Evolutionary conservation across 2,113 vertebrate genomes (phyloP), one percentile per base, ranked within the genome.

Genomic region (Corydoras maculifer): DNA sequence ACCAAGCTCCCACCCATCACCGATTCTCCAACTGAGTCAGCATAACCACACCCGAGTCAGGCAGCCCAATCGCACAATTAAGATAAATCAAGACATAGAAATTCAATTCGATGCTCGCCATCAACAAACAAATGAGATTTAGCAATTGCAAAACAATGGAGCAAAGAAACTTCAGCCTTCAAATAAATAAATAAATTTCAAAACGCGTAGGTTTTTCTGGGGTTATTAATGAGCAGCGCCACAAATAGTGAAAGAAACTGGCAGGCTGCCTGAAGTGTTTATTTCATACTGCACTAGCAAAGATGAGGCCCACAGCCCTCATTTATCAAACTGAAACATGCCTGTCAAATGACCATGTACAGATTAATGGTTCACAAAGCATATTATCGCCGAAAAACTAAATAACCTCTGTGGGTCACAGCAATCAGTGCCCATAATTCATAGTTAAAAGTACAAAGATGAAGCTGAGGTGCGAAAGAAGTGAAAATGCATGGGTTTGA

Each of bases 81-180:
- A 73, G 62, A 63, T 49, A 32, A 70, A 66, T 51, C 43, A 9
- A 58, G 50, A 68, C 8, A 53, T 3, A 43, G 55, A 32, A 25
- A 71, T 31, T 8, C n/a, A 49, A 66, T 68, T 13, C 49, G 14
- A 9, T 18, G 9, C 57, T 60, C 7, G 0, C 10, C 49, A 66
- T 43, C 63, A 58, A 75, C 15, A 53, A 18, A 30, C 57, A 65
- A 75, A 72, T 60, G 57, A 48, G 49, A 70, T 75, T 62, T 61
- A 43, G 32, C n/a, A 3, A 12, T 53, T 12, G 10, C 9, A 53
- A 53, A 53, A 53, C 13, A 14, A 53, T 14, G 13, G 51, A 10
- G 51, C 51, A 53, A 53, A 14, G 13, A 14, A 53, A 14, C 35
- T 43, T 8, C 35, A 43, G 35, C 7, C 35, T 43, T 43, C 35